Percentiles rank a stretch among this genome's conserved stretches.
Evolutionary conservation across 2,888 invertebrate genomes (phyloP).

Genomic region (Chironomus riparius): DNA sequence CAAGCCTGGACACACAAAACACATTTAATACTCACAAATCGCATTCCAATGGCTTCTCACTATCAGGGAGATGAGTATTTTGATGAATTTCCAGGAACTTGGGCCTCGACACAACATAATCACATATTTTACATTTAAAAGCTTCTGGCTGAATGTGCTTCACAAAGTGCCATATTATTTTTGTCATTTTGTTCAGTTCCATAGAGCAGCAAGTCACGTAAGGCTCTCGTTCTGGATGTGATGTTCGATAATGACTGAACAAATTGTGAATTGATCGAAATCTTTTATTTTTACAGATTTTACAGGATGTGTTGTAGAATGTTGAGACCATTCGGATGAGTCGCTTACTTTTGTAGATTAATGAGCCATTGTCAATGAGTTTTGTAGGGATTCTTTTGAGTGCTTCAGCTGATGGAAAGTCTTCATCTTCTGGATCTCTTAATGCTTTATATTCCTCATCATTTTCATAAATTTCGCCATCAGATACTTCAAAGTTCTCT

Average conservation of each 20-base stretch:
- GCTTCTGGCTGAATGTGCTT: conserved; percentile 29
- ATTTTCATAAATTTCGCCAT: not conserved
- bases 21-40: conserved; percentile 13
- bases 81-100: conserved; percentile 28
- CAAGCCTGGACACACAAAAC: too few relatives aligned
- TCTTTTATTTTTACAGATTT: not conserved
- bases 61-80: conserved; percentile 29
- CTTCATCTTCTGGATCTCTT: conserved; percentile 28
- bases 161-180: conserved; percentile 8
- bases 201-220: conserved; percentile 3
- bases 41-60: conserved; percentile 28
- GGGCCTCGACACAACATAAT: conserved; percentile 29
- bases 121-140: conserved; percentile 28
- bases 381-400: conserved; percentile 27
- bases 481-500: not conserved
- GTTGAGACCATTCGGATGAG: conserved; percentile 27
- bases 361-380: conserved; percentile 27
- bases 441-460: conserved; percentile 15
- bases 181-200: not conserved
- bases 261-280: not conserved
- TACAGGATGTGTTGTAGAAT: conserved; percentile 1
- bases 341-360: conserved; percentile 28
- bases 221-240: not conserved
- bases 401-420: conserved; percentile 28
- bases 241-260: not conserved